phyloP scores from a whole-genome alignment of 2,113 vertebrate genomes.

The Zapus hudsonius region DNA sequence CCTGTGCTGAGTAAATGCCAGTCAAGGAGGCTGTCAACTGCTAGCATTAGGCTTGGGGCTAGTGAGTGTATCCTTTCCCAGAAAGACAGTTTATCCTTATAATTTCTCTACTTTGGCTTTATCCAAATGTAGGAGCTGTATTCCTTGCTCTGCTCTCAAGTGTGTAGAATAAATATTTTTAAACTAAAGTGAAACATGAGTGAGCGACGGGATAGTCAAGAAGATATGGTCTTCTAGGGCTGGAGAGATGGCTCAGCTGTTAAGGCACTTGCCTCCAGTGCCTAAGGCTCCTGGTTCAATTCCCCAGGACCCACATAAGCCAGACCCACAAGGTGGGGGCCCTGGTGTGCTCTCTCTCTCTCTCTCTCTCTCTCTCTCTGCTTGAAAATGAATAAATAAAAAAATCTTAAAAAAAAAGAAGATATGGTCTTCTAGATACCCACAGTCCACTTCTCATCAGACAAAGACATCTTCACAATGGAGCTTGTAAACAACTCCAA shows the following conservation, averaged over 20 bases:
- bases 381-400: no score
- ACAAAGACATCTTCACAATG: background rate
- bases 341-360: no score
- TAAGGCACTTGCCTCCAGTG: no score
- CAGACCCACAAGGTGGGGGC: no score
- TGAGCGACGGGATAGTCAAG: background rate
- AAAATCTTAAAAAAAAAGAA: no score
- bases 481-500: background rate
- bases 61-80: background rate
- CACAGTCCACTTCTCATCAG: background rate
- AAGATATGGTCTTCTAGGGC: background rate
- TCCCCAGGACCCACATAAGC: no score
- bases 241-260: no score
- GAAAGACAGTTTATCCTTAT: background rate
- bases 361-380: no score
- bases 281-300: no score
- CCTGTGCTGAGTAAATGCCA: conserved; percentile 27
- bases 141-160: background rate
- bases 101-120: background rate
- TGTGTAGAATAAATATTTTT: background rate
- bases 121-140: background rate
- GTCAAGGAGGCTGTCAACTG: background rate
- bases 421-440: background rate
- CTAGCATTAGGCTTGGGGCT: conserved; percentile 47
- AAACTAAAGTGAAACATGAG: background rate